phyloP scores from a whole-genome alignment of 2,888 invertebrate genomes.

The Beris morrisii region DNA sequence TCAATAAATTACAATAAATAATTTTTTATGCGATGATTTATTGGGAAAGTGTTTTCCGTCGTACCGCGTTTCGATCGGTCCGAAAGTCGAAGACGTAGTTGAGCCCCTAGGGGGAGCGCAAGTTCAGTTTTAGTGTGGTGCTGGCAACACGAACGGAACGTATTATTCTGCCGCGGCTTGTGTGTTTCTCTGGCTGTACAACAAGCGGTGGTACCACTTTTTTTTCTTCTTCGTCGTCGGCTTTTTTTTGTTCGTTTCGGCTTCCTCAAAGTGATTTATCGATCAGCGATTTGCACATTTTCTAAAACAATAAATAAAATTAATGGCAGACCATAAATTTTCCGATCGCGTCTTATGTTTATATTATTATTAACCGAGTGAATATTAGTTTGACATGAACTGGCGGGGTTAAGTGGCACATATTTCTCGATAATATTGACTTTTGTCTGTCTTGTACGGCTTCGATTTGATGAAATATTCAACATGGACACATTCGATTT shows the following conservation, averaged over 20 bases:
- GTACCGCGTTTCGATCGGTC: neutral
- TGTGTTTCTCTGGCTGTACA: no score
- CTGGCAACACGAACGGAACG: no score
- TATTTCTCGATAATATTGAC: no score
- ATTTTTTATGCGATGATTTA: constrained; percentile 37
- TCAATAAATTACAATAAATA: constrained; percentile 38
- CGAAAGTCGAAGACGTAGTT: no score
- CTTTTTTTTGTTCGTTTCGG: neutral
- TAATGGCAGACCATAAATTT: constrained; percentile 35
- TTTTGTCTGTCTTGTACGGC: no score
- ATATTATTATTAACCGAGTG: constrained; percentile 23
- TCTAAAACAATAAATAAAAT: constrained; percentile 40
- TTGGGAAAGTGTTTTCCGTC: constrained; percentile 30
- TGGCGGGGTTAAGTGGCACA: no score
- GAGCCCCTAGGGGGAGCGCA: no score
- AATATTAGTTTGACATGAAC: constrained; percentile 16
- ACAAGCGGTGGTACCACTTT: neutral
- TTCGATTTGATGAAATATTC: no score
- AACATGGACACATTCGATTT: no score
- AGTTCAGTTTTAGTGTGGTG: no score
- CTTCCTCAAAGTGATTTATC: constrained; percentile 34
- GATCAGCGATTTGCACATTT: constrained; percentile 36
- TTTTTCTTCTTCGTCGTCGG: neutral
- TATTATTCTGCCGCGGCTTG: no score
- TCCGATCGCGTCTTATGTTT: constrained; percentile 11